phyloP scores from a whole-genome alignment of 2,797 vertebrate genomes.

The Neosilurus mollespiculum region DNA sequence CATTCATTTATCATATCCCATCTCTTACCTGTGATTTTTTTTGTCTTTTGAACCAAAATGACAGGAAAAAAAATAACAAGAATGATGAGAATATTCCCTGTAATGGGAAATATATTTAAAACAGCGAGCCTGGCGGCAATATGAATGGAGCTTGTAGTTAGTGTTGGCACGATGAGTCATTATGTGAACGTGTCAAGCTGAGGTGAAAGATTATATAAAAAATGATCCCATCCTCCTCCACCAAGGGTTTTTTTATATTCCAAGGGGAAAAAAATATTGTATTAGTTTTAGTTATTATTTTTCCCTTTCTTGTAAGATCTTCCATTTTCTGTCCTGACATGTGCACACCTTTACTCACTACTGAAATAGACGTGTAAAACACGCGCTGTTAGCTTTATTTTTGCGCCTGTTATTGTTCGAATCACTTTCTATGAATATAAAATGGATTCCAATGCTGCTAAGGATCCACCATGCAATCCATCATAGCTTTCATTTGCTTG shows the following conservation, averaged over 20 bases:
- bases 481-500: constrained; percentile 11
- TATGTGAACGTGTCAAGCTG: constrained; percentile 25
- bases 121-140: constrained; percentile 42
- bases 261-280: neutral
- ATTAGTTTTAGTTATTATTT: constrained; percentile 26
- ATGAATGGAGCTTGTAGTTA: constrained; percentile 42
- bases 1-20: neutral
- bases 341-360: constrained; percentile 1
- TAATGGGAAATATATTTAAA: constrained; percentile 39
- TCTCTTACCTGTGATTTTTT: neutral
- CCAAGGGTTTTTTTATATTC: constrained; percentile 3
- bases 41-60: neutral
- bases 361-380: neutral
- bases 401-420: constrained; percentile 9
- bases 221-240: constrained; percentile 15
- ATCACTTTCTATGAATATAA: constrained; percentile 37
- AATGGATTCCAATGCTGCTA: constrained; percentile 12
- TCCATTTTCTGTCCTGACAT: neutral
- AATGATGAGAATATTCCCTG: neutral
- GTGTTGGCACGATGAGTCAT: constrained; percentile 32
- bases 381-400: neutral
- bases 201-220: constrained; percentile 33
- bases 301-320: neutral
- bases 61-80: neutral
- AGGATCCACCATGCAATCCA: constrained; percentile 12